Percentiles rank a stretch among this genome's conserved stretches.
Conservation (phyloP, 37 sponge, comb jelly and placozoan species). For the Cliona cf. orientalis region DNA sequence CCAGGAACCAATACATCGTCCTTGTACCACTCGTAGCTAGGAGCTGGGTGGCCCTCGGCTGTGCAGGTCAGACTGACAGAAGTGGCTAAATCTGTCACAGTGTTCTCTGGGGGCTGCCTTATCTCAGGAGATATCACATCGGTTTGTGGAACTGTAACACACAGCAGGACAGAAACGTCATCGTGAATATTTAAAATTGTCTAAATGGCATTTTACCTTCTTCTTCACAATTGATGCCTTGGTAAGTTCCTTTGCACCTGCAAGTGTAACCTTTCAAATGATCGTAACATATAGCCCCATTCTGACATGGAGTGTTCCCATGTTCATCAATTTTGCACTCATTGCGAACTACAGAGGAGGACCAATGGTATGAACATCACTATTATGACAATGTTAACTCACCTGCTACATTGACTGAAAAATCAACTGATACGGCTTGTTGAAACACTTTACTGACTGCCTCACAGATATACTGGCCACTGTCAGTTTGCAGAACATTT, state of each 20-base stretch:
- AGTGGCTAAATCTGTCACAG: not conserved
- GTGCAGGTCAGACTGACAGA: constrained; percentile 36
- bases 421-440: not conserved
- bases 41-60: constrained; percentile 23
- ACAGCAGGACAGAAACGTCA: not conserved
- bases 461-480: constrained; percentile 32
- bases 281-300: constrained; percentile 38
- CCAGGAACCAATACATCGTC: constrained; percentile 35
- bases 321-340: too few relatives aligned
- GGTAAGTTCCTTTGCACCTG: not conserved
- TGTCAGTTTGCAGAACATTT: not conserved
- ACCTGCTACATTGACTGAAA: too few relatives aligned
- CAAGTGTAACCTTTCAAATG: constrained; percentile 8
- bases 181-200: not conserved
- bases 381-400: not conserved
- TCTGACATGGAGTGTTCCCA: constrained; percentile 31
- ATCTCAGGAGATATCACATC: not conserved
- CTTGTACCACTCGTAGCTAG: constrained; percentile 36
- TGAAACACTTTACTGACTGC: not conserved
- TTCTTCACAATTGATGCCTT: too few relatives aligned
- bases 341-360: too few relatives aligned
- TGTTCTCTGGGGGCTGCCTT: not conserved
- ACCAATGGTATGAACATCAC: not conserved
- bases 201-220: not conserved
- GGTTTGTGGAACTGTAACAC: not conserved